Conservation (phyloP, 2,888 invertebrate species). For the Limnephilus auricula region DNA sequence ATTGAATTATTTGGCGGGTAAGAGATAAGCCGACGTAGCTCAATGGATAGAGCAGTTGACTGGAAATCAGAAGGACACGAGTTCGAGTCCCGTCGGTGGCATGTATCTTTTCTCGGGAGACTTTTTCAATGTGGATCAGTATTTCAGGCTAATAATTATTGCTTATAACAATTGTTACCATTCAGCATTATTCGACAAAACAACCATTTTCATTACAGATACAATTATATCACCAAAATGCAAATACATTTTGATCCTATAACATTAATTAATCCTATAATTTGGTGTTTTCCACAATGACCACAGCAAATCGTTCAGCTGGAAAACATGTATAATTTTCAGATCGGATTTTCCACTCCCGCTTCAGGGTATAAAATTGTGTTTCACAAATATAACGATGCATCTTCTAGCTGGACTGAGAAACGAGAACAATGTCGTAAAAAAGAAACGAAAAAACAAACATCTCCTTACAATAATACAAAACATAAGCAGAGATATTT, state of each 20-base stretch:
- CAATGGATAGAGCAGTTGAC: too few species aligned
- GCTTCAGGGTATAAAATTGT: neutral
- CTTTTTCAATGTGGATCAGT: too few species aligned
- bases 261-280: neutral
- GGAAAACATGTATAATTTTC: neutral
- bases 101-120: too few species aligned
- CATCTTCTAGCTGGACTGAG: neutral
- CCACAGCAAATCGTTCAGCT: neutral
- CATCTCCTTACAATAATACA: constrained; percentile 33
- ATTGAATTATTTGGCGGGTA: too few species aligned
- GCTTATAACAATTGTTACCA: too few species aligned
- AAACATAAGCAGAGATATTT: constrained; percentile 45
- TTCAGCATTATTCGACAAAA: neutral
- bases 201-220: neutral
- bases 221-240: neutral
- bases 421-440: neutral
- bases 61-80: too few species aligned
- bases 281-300: neutral
- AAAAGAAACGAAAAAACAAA: constrained; percentile 37
- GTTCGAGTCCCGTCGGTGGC: too few species aligned
- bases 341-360: neutral
- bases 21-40: too few species aligned
- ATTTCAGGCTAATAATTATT: too few species aligned
- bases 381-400: neutral
- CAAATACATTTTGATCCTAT: too few species aligned